These are phyloP conservation scores for Sula dactylatra DNA, from an alignment of 2,113 vertebrate species.

Conservation along the genomic window DNA sequence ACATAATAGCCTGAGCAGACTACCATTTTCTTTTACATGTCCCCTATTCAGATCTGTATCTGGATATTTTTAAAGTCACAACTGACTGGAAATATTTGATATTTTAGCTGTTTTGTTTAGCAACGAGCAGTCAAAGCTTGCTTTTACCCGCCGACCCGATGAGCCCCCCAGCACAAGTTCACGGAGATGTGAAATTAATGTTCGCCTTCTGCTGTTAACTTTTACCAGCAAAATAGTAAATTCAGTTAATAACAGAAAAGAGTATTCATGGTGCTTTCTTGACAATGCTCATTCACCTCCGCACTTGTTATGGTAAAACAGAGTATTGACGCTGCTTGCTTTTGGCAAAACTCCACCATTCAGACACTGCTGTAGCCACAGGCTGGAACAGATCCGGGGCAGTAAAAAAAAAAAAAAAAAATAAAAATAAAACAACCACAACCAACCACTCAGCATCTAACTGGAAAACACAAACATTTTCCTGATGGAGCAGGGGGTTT, in stretches of 20 bases:
- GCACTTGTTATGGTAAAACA: slow-evolving; percentile 57
- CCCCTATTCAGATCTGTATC: not conserved
- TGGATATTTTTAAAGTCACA: slow-evolving; percentile 23
- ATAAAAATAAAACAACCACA: not conserved
- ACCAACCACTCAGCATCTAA: not conserved
- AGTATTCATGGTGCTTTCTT: slow-evolving; percentile 25
- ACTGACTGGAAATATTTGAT: not conserved
- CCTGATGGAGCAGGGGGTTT: slow-evolving; percentile 38
- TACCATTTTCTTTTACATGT: not conserved
- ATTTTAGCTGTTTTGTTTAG: slow-evolving; percentile 22
- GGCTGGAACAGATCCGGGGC: slow-evolving; percentile 21
- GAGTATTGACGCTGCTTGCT: slow-evolving; percentile 30
- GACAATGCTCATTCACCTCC: slow-evolving; percentile 13
- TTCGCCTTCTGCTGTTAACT: slow-evolving; percentile 10
- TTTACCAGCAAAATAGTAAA: slow-evolving; percentile 51
- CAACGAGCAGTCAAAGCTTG: not conserved
- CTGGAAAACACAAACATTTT: slow-evolving; percentile 59
- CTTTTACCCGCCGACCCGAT: not conserved
- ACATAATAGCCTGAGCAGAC: not conserved
- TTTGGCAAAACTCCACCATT: slow-evolving; percentile 62
- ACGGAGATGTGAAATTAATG: slow-evolving; percentile 4
- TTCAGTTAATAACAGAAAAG: slow-evolving; percentile 20
- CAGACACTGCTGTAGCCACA: slow-evolving; percentile 59
- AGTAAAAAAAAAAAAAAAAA: not conserved
- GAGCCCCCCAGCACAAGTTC: not conserved